These are phyloP conservation scores for Diorhabda sublineata DNA, from an alignment of 1,140 invertebrate species.

Conservation along the genomic window DNA sequence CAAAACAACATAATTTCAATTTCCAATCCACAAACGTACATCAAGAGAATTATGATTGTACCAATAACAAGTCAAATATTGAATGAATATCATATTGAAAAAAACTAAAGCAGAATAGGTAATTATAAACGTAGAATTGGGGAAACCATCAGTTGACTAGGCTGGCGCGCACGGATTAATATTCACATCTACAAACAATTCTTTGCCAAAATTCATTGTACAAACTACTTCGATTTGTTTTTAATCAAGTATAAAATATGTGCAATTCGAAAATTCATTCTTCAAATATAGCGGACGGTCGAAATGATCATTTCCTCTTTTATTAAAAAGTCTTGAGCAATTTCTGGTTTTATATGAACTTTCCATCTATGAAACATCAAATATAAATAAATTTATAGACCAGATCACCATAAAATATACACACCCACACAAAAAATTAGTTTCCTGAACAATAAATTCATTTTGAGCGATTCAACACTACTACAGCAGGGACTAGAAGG, in stretches of 20 bases:
- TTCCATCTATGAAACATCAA: too few relatives aligned
- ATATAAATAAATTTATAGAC: too few relatives aligned
- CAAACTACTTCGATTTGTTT: too few relatives aligned
- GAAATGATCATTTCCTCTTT: too few relatives aligned
- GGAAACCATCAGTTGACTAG: slow-evolving; percentile 42
- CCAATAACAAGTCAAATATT: slow-evolving; percentile 35
- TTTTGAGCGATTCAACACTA: slow-evolving; percentile 18
- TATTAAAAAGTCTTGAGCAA: too few relatives aligned
- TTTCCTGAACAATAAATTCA: background rate
- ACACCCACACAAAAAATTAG: background rate
- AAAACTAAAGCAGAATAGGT: slow-evolving; percentile 42
- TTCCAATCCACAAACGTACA: slow-evolving; percentile 31
- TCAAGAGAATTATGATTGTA: slow-evolving; percentile 38
- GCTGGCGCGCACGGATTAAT: background rate
- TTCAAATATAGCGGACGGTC: too few relatives aligned
- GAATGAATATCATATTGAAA: slow-evolving; percentile 29
- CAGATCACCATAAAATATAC: too few relatives aligned
- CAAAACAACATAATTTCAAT: slow-evolving; percentile 30
- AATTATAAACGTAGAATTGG: slow-evolving; percentile 26
- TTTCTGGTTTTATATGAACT: too few relatives aligned
- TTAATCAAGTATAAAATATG: too few relatives aligned
- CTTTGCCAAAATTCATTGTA: background rate
- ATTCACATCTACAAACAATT: background rate
- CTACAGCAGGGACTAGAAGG: slow-evolving; percentile 18
- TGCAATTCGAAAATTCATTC: too few relatives aligned